Evolutionary conservation across 1,140 invertebrate species (phyloP), one percentile per base, ranked within the genome.

Genomic region (Cotesia vestalis): DNA sequence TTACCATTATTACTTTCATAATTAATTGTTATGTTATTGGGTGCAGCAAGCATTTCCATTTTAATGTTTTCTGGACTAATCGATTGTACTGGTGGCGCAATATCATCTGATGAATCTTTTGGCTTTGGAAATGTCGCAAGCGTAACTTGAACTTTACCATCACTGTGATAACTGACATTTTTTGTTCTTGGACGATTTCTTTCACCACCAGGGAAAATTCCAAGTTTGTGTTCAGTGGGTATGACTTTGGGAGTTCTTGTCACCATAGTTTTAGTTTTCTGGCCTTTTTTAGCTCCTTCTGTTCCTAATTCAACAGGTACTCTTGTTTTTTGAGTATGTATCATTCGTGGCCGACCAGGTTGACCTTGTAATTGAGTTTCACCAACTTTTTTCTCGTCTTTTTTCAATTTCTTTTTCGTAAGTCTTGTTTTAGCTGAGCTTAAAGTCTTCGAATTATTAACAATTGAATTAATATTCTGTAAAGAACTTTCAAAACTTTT

Each of bases 321-420:
- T 64, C 89, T 83, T 1, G 89, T 89, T 76, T 91, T 91, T 79
- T 91, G 90, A 0, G 91, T 93, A 75, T 92, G 92, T 73, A 93
- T 93, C 91, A 93, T 93, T 76, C 91, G 90, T 0, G 91, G 92
- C 53, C 91, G 83, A 2, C 88, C 87, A 0, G 88, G 84, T 2
- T 87, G 76, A 52, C 70, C 69, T 8, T 81, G 64, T 76, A 81
- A 53, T 76, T 84, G 73, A 20, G 79, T 76, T 71, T 85, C 79
- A 38, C 59, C 46, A 6, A 27, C 71, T 78, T 88, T 87, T 72
- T 89, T 84, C 55, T 88, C 79, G 4, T 86, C 81, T 62, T 86
- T 81, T 14, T 81, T 82, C 2, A 79, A 53, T 38, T 83, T 81
- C 57, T 84, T 86, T 40, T 86, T 86, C 1, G 77, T 72, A 0